Base-by-base conservation (phyloP, 2,888 invertebrate genomes). In the Trachelus iudaicus region DNA sequence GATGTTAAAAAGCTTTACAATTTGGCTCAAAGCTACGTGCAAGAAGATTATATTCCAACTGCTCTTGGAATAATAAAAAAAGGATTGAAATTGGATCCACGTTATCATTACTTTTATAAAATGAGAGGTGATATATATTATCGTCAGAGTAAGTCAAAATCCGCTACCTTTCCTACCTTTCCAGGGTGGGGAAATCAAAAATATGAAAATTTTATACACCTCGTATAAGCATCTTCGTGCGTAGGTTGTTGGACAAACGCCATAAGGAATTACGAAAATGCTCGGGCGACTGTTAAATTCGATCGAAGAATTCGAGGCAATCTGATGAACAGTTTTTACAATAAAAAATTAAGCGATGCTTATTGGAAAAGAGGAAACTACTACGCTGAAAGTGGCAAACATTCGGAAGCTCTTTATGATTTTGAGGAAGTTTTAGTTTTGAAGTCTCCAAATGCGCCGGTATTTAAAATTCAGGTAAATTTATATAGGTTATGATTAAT, bases 371-470 rank as follows among this genome's bases (percentile, higher is more conserved):
- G 87, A 75, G 85, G 80, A 40, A 74, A 83, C 33, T 76, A 68
- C 73, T 76, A 83, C 75, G 76, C 73, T 6, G 73, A 81, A 4
- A 73, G 81, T 9, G 77, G 35, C 40, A 69, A 77, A 31, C 31
- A 82, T 30, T 33, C 81, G 11, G 81, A 85, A 73, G 84, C 86
- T 0, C 40, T 81, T 15, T 76, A 81, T 73, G 87, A 87, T 79
- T 87, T 79, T 56, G 87, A 87, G 34, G 84, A 85, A 73, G 77
- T 82, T 73, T 78, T 85, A 11, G 69, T 75, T 11, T 71, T 85
- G 33, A 80, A 73, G 30, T 75, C 74, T 34, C n/a, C 73, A 30
- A 75, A 37, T 4, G 40, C 23, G n/a, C 34, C n/a, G 37, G 4
- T 75, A 4, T 68, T 34, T 15, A 76, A 79, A 12, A 68, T 83